phyloP scores from a whole-genome alignment of 1,140 invertebrate genomes.

The Sesamia nonagrioides region DNA sequence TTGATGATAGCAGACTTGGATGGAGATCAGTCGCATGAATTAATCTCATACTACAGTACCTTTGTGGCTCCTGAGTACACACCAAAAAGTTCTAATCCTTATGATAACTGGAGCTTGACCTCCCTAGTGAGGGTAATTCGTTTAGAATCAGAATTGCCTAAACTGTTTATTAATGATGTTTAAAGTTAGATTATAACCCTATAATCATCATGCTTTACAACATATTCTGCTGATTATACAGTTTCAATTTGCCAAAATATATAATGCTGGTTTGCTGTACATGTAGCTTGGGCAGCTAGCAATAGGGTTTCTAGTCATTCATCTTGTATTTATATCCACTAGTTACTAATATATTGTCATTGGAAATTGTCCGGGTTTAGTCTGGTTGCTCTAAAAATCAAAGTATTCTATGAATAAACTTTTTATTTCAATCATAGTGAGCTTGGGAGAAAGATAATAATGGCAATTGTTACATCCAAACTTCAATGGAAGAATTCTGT shows the following conservation, averaged over 20 bases:
- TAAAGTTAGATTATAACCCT: slow-evolving; percentile 49
- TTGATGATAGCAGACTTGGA: slow-evolving; percentile 92
- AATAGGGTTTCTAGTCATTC: slow-evolving; percentile 62
- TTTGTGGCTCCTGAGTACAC: slow-evolving; percentile 87
- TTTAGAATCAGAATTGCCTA: slow-evolving; percentile 90
- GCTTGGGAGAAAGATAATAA: too few species aligned
- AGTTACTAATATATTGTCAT: neutral
- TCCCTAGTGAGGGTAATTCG: slow-evolving; percentile 90
- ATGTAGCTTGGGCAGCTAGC: slow-evolving; percentile 60
- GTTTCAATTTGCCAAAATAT: slow-evolving; percentile 56
- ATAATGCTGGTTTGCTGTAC: slow-evolving; percentile 64
- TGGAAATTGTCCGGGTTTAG: slow-evolving; percentile 12
- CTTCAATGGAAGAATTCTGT: neutral
- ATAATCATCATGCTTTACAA: slow-evolving; percentile 37
- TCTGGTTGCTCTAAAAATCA: neutral
- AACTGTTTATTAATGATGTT: slow-evolving; percentile 87
- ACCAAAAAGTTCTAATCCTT: slow-evolving; percentile 81
- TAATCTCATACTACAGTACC: slow-evolving; percentile 92
- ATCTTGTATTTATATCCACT: slow-evolving; percentile 32
- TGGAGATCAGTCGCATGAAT: slow-evolving; percentile 91
- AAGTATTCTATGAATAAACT: neutral
- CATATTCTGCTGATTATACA: slow-evolving; percentile 46
- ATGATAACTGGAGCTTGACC: slow-evolving; percentile 87
- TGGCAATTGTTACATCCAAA: too few species aligned
- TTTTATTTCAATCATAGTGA: neutral